Evolutionary conservation across 2,113 vertebrate genomes (phyloP), one percentile per base, ranked within the genome.

Genomic region (Motacilla tschutschensis): DNA sequence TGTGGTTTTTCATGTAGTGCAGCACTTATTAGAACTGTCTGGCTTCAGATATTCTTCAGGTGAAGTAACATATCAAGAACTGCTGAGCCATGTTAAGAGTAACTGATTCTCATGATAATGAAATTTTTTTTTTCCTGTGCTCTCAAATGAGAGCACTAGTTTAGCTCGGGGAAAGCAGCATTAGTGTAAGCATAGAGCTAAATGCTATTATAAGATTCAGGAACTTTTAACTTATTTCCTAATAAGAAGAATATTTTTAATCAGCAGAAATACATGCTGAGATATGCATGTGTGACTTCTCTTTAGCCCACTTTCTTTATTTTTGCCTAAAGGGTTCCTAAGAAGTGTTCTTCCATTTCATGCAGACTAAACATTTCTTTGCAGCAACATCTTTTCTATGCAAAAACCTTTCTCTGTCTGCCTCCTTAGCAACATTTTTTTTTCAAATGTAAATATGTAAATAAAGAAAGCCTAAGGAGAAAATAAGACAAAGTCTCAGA

Each of bases 181-280:
- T 53, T 69, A 59, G 6, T 60, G 8, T 72, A 54, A 65, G 16
- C 60, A 22, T 40, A 60, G 50, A 50, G 28, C 24, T 77, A 54
- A 44, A 58, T 46, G 29, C 31, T 48, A 16, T 14, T 41, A 20
- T 65, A 73, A 70, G 43, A 73, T 33, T 69, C 35, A 33, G n/a
- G 24, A 60, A 73, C 31, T 93, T 88, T 85, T 50, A 91, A 58
- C 35, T 73, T 5, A n/a, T 62, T 80, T 89, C 65, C 36, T 74
- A 55, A 12, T 51, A 33, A 51, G 60, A 85, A 58, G 31, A 85
- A 17, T 77, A 12, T 43, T 83, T 91, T 87, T 91, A 77, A 83
- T 94, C 83, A 80, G 73, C 77, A 92, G 65, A 70, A 87, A 54
- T 92, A 63, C 15, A 2, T 87, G 79, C 64, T 91, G 90, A 93